Percentiles rank a stretch among this genome's conserved stretches.
Evolutionary conservation across 2,113 vertebrate genomes (phyloP).

Genomic region (Oreotrochilus melanogaster): DNA sequence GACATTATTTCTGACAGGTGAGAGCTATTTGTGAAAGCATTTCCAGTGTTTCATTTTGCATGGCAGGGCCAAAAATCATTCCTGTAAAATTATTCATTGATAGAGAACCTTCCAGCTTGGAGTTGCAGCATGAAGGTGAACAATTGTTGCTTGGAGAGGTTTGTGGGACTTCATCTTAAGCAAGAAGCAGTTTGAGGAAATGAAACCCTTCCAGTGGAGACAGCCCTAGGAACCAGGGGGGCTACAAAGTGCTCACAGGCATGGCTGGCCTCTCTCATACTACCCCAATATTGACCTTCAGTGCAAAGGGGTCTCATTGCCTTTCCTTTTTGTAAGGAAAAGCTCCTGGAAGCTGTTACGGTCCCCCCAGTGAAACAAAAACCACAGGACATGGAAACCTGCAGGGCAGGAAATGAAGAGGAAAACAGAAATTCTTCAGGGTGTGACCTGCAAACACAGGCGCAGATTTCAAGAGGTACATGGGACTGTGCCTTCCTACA

Average conservation of each 20-base stretch:
- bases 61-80: fast-evolving
- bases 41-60: background rate
- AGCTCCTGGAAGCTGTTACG: background rate
- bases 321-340: background rate
- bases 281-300: background rate
- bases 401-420: background rate
- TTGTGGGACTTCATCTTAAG: background rate
- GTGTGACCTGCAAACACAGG: background rate
- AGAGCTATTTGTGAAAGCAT: background rate
- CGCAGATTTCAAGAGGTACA: background rate
- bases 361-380: background rate
- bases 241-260: fast-evolving
- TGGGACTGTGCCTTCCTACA: background rate
- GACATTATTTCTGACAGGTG: background rate
- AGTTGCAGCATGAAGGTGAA: background rate
- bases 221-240: background rate
- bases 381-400: background rate
- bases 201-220: background rate
- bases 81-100: fast-evolving
- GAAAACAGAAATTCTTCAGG: background rate
- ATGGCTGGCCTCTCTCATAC: background rate
- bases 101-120: background rate
- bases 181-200: background rate
- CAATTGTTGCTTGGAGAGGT: background rate
- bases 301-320: fast-evolving